Conservation (phyloP, 2,113 vertebrate genomes). For the Geococcyx californianus region DNA sequence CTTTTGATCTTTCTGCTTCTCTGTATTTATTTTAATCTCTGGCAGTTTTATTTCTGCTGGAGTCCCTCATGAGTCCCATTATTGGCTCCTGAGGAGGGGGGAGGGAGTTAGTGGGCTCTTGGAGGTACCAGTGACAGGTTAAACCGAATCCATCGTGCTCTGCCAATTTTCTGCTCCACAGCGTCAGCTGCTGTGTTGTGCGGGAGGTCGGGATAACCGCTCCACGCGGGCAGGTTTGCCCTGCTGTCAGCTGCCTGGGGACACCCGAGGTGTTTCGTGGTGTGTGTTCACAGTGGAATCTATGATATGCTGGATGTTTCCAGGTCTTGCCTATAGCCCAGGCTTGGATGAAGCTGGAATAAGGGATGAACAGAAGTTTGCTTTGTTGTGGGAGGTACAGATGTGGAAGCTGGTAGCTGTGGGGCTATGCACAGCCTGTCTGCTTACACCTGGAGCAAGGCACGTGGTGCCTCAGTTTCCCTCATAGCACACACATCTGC, state of each 20-base stretch:
- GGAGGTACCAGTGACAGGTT: neutral
- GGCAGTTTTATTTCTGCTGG: neutral
- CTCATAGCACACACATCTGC: neutral
- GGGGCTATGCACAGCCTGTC: neutral
- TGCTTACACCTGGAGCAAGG: neutral
- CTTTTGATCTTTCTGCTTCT: neutral
- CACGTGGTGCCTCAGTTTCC: neutral
- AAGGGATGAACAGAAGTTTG: neutral
- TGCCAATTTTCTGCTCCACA: neutral
- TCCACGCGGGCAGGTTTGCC: fast-evolving
- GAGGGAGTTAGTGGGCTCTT: neutral
- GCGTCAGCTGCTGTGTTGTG: neutral
- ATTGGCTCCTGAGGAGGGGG: neutral
- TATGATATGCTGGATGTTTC: neutral
- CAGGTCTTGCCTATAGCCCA: neutral
- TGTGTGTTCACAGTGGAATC: neutral
- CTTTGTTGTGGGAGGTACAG: fast-evolving
- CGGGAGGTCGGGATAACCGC: neutral
- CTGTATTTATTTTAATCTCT: neutral
- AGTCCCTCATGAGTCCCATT: fast-evolving
- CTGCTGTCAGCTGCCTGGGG: neutral
- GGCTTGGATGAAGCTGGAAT: neutral
- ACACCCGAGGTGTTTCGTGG: neutral
- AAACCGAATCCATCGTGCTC: neutral
- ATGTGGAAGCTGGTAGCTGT: neutral